A percentile compares a stretch with the other conserved stretches of the same genome.
These are phyloP conservation scores for Lytechinus variegatus DNA, from an alignment of 35 echinoderm and acorn worm genomes.

Conservation along the genomic window DNA sequence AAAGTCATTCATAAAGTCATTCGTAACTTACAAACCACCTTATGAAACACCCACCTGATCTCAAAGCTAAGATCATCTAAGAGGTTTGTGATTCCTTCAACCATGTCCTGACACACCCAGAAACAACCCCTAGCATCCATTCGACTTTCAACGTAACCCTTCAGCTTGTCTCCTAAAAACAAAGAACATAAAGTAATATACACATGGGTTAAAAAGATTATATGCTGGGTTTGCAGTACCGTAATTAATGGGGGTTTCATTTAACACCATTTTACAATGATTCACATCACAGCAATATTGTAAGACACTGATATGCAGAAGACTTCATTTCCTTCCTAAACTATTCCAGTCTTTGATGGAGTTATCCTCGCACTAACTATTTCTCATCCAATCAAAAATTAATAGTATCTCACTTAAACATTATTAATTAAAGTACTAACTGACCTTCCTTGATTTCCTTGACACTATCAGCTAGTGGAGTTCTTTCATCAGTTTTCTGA, in stretches of 20 bases:
- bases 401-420: too few relatives aligned
- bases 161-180: constrained; percentile 66
- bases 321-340: too few relatives aligned
- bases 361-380: too few relatives aligned
- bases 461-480: not conserved
- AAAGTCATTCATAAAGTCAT: too few relatives aligned
- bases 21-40: not conserved
- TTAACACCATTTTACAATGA: too few relatives aligned
- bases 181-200: not conserved
- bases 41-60: constrained; percentile 75
- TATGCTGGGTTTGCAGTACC: too few relatives aligned
- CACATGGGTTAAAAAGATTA: too few relatives aligned
- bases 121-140: constrained; percentile 81
- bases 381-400: too few relatives aligned
- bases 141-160: constrained; percentile 84
- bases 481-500: not conserved
- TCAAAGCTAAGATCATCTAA: constrained; percentile 88
- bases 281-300: too few relatives aligned
- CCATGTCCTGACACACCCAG: constrained; percentile 82
- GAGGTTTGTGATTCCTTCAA: constrained; percentile 62
- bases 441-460: constrained; percentile 33
- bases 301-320: too few relatives aligned
- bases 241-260: too few relatives aligned
- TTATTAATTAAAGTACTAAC: not conserved
- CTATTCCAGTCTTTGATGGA: too few relatives aligned